Percentiles rank a stretch among this genome's conserved stretches.
phyloP scores from a whole-genome alignment of 2,113 vertebrate genomes.

The Brevimyrus niger region DNA sequence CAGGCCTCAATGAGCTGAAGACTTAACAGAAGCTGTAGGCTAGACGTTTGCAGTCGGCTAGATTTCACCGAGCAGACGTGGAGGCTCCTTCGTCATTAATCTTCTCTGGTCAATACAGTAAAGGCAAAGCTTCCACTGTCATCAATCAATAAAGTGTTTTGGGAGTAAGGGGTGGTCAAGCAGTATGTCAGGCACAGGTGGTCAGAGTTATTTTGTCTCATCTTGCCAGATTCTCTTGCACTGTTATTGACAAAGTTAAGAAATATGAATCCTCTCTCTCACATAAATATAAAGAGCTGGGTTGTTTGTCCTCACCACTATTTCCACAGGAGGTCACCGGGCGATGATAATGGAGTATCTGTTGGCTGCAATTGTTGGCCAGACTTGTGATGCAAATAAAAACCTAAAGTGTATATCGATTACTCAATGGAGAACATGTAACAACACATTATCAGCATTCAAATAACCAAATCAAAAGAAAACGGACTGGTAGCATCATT shows the following conservation, averaged over 20 bases:
- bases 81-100: constrained; percentile 32
- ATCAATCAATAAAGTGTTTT: constrained; percentile 49
- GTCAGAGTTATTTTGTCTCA: background rate
- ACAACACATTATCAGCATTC: background rate
- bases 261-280: background rate
- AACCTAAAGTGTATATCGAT: background rate
- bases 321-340: background rate
- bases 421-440: background rate
- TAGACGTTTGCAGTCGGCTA: background rate
- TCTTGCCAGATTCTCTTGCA: background rate
- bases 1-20: background rate
- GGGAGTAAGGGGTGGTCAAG: background rate
- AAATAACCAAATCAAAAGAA: background rate
- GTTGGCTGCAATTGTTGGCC: too few relatives aligned
- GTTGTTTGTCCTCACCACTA: background rate
- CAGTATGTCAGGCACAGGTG: constrained; percentile 3
- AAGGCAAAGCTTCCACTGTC: constrained; percentile 29
- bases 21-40: background rate
- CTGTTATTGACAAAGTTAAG: background rate
- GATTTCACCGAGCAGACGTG: constrained; percentile 39
- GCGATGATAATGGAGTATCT: background rate
- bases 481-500: background rate
- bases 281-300: background rate
- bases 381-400: background rate
- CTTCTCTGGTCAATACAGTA: constrained; percentile 28